Evolutionary conservation across 1,140 invertebrate genomes (phyloP).

Genomic region (Calephelis nemesis): DNA sequence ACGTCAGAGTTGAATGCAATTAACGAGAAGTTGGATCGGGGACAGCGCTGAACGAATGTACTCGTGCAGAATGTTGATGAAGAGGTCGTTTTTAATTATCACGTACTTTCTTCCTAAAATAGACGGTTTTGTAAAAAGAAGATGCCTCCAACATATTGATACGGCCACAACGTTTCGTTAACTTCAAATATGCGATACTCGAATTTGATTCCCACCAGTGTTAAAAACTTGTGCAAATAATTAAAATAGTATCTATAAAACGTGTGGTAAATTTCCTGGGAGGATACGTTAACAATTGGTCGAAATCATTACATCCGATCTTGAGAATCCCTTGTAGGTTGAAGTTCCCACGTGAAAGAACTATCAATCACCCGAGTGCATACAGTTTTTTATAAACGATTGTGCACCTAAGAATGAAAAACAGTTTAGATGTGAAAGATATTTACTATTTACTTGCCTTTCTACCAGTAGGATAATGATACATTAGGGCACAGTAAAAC

Average conservation of each 20-base stretch:
- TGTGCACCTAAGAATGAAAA: background rate
- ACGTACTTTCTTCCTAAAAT: no score
- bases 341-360: constrained; percentile 33
- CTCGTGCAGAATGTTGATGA: background rate
- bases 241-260: no score
- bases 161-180: no score
- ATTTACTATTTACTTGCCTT: background rate
- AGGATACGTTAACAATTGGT: no score
- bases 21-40: background rate
- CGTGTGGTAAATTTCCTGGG: no score
- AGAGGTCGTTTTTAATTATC: background rate
- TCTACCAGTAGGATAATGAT: background rate
- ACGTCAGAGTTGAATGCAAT: constrained; percentile 15
- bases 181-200: no score
- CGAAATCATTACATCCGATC: constrained; percentile 6
- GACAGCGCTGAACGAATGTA: background rate
- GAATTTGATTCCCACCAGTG: no score
- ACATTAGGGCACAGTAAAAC: no score
- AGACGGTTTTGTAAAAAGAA: no score
- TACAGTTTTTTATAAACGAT: background rate
- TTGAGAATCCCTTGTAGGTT: background rate
- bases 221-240: no score
- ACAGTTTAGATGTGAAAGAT: background rate
- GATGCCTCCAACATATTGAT: no score
- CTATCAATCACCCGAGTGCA: constrained; percentile 35